Evolutionary conservation across 2,888 invertebrate species (phyloP).

Genomic region (Rutpela maculata): DNA sequence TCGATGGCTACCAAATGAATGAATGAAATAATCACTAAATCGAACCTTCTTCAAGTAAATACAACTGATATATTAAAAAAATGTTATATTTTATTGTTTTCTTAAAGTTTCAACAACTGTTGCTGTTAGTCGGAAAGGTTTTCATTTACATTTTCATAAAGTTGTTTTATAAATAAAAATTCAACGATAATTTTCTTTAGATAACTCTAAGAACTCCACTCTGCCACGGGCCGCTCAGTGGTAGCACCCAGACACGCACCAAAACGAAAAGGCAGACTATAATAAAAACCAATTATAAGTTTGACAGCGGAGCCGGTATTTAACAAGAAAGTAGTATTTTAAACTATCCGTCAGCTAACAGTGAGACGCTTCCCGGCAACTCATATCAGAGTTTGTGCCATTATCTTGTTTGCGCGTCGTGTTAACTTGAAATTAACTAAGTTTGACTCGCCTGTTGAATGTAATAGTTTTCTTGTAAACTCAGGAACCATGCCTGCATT

Average conservation of each 20-base stretch:
- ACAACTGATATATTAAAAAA: too few species aligned
- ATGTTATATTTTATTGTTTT: too few species aligned
- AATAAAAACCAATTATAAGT: conserved; percentile 5
- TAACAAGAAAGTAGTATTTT: conserved; percentile 27
- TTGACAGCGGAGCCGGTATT: conserved; percentile 5
- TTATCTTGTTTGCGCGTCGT: conserved; percentile 41
- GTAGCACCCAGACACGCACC: neutral
- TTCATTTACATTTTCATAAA: too few species aligned
- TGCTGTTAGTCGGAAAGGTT: too few species aligned
- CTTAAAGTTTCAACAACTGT: too few species aligned
- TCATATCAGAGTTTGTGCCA: conserved; percentile 38
- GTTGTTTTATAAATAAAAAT: neutral
- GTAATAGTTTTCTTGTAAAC: conserved; percentile 42
- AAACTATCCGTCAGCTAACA: conserved; percentile 28
- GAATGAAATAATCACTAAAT: too few species aligned
- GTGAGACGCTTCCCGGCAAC: conserved; percentile 18
- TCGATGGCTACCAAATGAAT: too few species aligned
- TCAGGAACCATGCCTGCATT: conserved; percentile 33
- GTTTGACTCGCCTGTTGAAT: conserved; percentile 42
- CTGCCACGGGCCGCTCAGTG: neutral
- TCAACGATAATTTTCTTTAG: neutral
- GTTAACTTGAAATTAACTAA: conserved; percentile 40
- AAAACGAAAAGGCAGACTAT: neutral
- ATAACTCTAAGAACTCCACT: neutral
- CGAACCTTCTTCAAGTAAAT: too few species aligned